Evolutionary conservation across 2,113 vertebrate species (phyloP).

Genomic region (Aegithalos caudatus): DNA sequence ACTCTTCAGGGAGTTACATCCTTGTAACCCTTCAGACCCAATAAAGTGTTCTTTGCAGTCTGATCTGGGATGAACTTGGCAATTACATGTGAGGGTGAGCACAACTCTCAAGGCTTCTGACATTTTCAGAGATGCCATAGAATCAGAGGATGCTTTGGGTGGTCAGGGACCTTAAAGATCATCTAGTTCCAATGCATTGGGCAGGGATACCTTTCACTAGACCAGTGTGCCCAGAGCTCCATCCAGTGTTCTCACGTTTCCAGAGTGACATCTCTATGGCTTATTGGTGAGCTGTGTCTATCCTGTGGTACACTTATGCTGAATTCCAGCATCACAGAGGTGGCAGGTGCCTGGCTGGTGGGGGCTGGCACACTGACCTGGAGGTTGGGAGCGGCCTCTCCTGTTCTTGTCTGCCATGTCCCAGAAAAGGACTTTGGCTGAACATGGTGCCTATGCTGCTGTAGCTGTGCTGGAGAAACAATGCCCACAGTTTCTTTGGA

Average conservation of each 20-base stretch:
- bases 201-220: not conserved
- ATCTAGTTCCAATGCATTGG: not conserved
- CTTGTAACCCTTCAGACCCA: not conserved
- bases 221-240: not conserved
- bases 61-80: not conserved
- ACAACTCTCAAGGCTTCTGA: not conserved
- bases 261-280: fast-evolving
- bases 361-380: not conserved
- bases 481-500: too few relatives aligned
- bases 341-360: not conserved
- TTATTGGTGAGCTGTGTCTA: not conserved
- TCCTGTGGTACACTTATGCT: not conserved
- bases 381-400: fast-evolving
- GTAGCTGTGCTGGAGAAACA: not conserved
- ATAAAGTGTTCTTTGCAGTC: not conserved
- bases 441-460: fast-evolving
- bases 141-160: not conserved
- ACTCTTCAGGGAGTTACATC: not conserved
- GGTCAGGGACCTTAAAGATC: not conserved
- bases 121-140: not conserved
- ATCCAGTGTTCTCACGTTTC: not conserved
- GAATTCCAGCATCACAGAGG: not conserved
- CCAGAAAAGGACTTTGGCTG: not conserved
- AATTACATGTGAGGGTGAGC: not conserved
- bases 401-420: not conserved